Percentiles rank a stretch among this genome's conserved stretches.
Conservation (phyloP, 2,888 invertebrate genomes). For the Diarsia rubi region DNA sequence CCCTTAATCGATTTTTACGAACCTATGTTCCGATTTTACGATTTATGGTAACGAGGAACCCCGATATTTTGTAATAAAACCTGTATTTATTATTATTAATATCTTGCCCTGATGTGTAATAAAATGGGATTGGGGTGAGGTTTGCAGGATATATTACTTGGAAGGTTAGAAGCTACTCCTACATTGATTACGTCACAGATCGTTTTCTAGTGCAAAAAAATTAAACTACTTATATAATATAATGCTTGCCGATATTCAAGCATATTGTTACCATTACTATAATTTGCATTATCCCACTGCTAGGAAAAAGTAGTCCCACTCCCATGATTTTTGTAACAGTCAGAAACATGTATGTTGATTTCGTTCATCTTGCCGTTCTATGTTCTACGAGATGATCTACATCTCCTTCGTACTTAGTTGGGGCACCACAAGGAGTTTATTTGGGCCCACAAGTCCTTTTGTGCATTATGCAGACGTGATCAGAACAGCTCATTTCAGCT, state of each 20-base stretch:
- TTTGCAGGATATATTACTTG: conserved; percentile 4
- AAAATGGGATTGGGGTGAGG: conserved; percentile 25
- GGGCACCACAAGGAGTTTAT: background rate
- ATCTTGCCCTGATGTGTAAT: conserved; percentile 34
- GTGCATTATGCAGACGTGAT: background rate
- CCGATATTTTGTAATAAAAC: conserved; percentile 46
- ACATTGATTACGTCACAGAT: background rate
- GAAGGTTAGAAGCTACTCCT: background rate
- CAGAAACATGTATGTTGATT: background rate
- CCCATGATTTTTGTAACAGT: background rate
- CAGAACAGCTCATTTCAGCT: background rate
- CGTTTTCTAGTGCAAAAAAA: background rate
- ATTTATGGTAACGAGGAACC: conserved; percentile 45
- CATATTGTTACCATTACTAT: background rate
- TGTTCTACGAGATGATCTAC: background rate
- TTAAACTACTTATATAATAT: background rate
- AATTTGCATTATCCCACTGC: background rate
- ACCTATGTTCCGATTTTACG: conserved; percentile 37
- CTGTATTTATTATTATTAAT: conserved; percentile 46
- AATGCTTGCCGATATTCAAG: background rate
- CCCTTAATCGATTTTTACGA: conserved; percentile 47
- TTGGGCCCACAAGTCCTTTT: background rate
- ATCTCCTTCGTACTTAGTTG: background rate
- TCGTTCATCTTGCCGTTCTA: background rate
- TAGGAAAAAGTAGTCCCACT: background rate